phyloP scores from a whole-genome alignment of 1,140 invertebrate species.

The Anastrepha ludens region DNA sequence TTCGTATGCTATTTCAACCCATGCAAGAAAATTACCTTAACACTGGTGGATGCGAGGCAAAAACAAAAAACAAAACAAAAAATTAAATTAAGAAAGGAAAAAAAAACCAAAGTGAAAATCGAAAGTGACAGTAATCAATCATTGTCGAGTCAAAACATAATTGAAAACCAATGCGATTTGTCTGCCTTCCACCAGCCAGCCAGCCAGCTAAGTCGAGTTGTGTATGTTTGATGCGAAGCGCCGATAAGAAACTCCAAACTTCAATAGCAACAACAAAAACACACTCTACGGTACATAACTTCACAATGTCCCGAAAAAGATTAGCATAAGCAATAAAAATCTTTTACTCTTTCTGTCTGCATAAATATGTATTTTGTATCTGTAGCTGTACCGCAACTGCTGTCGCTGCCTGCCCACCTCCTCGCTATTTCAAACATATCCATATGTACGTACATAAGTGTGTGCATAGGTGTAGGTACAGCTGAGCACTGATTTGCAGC shows the following conservation, averaged over 20 bases:
- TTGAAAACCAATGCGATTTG: slow-evolving; percentile 49
- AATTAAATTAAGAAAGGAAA: slow-evolving; percentile 4
- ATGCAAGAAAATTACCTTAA: neutral
- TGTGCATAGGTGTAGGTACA: neutral
- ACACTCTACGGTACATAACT: neutral
- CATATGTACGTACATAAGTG: neutral
- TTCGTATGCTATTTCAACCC: neutral
- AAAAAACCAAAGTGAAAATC: slow-evolving; percentile 30
- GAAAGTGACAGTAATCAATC: slow-evolving; percentile 53
- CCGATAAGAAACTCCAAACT: slow-evolving; percentile 36
- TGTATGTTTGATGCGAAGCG: slow-evolving; percentile 19
- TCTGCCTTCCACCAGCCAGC: slow-evolving; percentile 12
- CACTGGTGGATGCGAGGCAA: too few relatives aligned
- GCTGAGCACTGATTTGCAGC: slow-evolving; percentile 28
- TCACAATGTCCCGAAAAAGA: slow-evolving; percentile 26
- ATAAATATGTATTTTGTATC: neutral
- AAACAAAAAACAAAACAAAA: neutral
- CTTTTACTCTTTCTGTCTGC: slow-evolving; percentile 32
- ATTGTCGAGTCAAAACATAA: slow-evolving; percentile 52
- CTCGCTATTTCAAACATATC: neutral
- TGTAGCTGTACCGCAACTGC: neutral
- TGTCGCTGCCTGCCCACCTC: neutral
- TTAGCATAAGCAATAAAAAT: slow-evolving; percentile 52
- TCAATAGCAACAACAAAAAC: neutral
- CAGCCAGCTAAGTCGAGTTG: neutral